A percentile compares a stretch with the other conserved stretches of the same genome.
Conservation (phyloP, 2,888 invertebrate genomes). For the Acanthosoma haemorrhoidale region DNA sequence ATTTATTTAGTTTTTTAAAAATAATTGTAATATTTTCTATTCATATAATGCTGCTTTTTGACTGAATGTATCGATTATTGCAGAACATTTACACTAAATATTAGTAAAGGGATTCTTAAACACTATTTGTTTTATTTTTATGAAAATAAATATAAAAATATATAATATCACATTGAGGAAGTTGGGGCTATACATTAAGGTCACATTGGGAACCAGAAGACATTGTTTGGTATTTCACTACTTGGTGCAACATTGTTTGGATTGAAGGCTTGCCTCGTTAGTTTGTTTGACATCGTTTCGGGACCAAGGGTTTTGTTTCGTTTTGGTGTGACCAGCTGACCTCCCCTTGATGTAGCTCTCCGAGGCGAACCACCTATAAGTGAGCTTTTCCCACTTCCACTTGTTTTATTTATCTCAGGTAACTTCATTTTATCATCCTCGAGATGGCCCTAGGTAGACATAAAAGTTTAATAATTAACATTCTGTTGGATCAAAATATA, state of each 20-base stretch:
- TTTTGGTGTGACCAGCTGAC: constrained; percentile 12
- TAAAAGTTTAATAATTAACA: too few relatives aligned
- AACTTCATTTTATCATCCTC: constrained; percentile 28
- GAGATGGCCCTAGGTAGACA: constrained; percentile 31
- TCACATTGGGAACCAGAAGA: constrained; percentile 37
- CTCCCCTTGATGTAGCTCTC: neutral
- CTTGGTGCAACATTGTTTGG: neutral
- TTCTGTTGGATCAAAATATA: too few relatives aligned
- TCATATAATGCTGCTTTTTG: neutral
- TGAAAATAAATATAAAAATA: constrained; percentile 31
- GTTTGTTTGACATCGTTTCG: neutral
- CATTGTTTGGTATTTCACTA: constrained; percentile 9
- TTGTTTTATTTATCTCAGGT: constrained; percentile 26
- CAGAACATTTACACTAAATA: neutral
- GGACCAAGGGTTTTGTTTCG: constrained; percentile 13
- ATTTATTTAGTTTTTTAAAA: too few relatives aligned
- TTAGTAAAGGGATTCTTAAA: neutral
- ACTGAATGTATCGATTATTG: neutral
- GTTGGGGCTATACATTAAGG: neutral
- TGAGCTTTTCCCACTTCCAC: neutral
- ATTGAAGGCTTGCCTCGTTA: constrained; percentile 14
- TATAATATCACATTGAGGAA: constrained; percentile 28
- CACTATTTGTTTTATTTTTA: constrained; percentile 8
- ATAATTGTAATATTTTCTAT: too few relatives aligned
- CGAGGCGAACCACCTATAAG: neutral